Conservation (phyloP, 2,888 invertebrate species). For the Toxonevra muliebris region DNA sequence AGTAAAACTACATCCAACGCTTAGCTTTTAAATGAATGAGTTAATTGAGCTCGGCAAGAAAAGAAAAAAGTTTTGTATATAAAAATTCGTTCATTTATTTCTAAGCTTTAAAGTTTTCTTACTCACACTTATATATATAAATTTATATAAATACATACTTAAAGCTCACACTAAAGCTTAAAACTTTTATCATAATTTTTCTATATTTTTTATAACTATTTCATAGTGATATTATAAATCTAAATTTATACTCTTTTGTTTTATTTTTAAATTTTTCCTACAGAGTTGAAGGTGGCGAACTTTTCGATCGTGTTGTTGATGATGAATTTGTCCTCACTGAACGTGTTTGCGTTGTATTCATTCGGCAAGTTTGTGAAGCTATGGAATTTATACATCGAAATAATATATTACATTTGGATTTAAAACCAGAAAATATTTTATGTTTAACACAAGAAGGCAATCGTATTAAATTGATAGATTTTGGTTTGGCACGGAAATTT, state of each 20-base stretch:
- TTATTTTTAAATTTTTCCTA: constrained; percentile 9
- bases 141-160: too few relatives aligned
- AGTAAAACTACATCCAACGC: too few relatives aligned
- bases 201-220: background rate
- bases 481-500: constrained; percentile 92
- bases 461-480: constrained; percentile 98
- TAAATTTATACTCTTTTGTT: background rate
- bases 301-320: constrained; percentile 98
- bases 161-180: too few relatives aligned
- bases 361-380: constrained; percentile 98
- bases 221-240: too few relatives aligned
- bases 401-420: constrained; percentile 94
- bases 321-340: constrained; percentile 98
- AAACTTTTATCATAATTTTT: too few relatives aligned
- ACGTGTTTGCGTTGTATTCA: constrained; percentile 94
- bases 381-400: constrained; percentile 96
- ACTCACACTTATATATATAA: too few relatives aligned
- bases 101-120: too few relatives aligned
- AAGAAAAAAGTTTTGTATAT: too few relatives aligned
- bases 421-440: constrained; percentile 99
- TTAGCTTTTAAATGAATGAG: too few relatives aligned
- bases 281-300: constrained; percentile 97
- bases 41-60: too few relatives aligned
- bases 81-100: too few relatives aligned
- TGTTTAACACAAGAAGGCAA: constrained; percentile 97